A percentile compares a stretch with the other conserved stretches of the same genome.
Evolutionary conservation across 1,140 invertebrate species (phyloP).

Genomic region (Drosophila cardini): DNA sequence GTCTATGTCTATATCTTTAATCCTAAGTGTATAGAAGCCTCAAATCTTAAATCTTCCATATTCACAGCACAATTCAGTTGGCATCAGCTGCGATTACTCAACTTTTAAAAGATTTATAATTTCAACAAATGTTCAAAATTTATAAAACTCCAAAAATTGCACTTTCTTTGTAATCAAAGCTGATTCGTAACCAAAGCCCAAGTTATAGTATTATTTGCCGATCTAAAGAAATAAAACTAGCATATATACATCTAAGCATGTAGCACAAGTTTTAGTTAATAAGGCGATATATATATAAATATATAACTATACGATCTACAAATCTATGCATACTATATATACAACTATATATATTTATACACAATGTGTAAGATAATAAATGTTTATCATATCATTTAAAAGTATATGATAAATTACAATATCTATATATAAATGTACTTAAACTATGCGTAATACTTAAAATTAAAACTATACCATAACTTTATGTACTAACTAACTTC

Average conservation of each 20-base stretch:
- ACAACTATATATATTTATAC: slow-evolving; percentile 68
- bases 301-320: slow-evolving; percentile 22
- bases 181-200: slow-evolving; percentile 2
- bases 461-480: slow-evolving; percentile 38
- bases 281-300: neutral
- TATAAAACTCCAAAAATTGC: neutral
- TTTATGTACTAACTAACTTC: slow-evolving; percentile 20
- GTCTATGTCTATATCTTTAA: slow-evolving; percentile 27
- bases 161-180: neutral
- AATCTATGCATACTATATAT: slow-evolving; percentile 48
- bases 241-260: slow-evolving; percentile 15
- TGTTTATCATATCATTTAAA: slow-evolving; percentile 70
- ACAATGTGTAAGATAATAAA: slow-evolving; percentile 79
- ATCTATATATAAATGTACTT: slow-evolving; percentile 50
- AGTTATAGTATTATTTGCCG: slow-evolving; percentile 35
- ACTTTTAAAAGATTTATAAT: neutral
- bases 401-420: slow-evolving; percentile 47
- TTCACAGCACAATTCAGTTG: slow-evolving; percentile 10
- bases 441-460: slow-evolving; percentile 26
- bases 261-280: slow-evolving; percentile 25
- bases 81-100: slow-evolving; percentile 3
- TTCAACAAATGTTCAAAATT: neutral
- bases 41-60: slow-evolving; percentile 58
- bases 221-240: slow-evolving; percentile 26
- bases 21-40: slow-evolving; percentile 52